Percentiles rank a stretch among this genome's conserved stretches.
These are phyloP conservation scores for Arion vulgaris DNA, from an alignment of 1,140 invertebrate species.

Conservation along the genomic window DNA sequence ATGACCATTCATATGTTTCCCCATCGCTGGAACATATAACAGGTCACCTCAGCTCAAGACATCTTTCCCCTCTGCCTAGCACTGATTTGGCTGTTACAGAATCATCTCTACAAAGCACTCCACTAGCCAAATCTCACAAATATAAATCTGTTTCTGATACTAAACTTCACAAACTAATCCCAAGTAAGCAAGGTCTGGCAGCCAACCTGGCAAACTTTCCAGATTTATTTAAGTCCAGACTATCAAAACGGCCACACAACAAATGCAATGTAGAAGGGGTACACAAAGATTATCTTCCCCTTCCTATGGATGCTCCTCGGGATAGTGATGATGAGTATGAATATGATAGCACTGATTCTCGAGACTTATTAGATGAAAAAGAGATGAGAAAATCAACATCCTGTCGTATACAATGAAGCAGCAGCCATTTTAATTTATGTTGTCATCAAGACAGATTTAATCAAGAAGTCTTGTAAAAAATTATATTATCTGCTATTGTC, in stretches of 20 bases:
- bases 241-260: constrained; percentile 13
- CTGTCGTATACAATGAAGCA: constrained; percentile 17
- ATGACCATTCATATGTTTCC: constrained; percentile 32
- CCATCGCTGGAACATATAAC: constrained; percentile 13
- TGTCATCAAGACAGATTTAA: no score
- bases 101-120: not conserved
- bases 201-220: constrained; percentile 30
- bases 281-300: constrained; percentile 21
- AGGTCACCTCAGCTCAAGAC: not conserved
- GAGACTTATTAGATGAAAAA: constrained; percentile 31
- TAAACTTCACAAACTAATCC: constrained; percentile 39
- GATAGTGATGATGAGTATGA: constrained; percentile 34
- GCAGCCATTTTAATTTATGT: not conserved
- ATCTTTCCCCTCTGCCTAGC: constrained; percentile 16
- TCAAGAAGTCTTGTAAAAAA: no score
- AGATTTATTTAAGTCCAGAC: constrained; percentile 15
- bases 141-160: constrained; percentile 44
- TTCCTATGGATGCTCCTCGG: constrained; percentile 22
- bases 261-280: constrained; percentile 6
- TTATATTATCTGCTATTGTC: no score
- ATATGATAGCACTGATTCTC: constrained; percentile 18
- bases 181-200: constrained; percentile 25
- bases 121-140: constrained; percentile 37
- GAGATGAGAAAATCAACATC: constrained; percentile 34
- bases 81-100: constrained; percentile 14